phyloP scores from a whole-genome alignment of 1,140 invertebrate species.

The Kradibia gibbosae region DNA sequence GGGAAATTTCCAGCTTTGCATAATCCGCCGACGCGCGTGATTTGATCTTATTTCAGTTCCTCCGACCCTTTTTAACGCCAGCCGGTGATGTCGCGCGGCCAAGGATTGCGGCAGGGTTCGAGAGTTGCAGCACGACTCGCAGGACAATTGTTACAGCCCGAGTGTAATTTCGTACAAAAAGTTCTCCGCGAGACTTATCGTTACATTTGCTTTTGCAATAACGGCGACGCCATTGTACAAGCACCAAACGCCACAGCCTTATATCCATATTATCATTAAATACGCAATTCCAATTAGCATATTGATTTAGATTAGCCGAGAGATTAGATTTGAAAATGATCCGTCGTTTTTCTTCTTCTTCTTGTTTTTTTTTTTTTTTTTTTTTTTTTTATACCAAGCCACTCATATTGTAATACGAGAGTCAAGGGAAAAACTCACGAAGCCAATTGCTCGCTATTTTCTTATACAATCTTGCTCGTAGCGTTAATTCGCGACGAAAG shows the following conservation, averaged over 20 bases:
- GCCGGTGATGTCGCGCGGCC: too few species aligned
- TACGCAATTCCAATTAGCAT: neutral
- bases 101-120: neutral
- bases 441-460: neutral
- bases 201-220: neutral
- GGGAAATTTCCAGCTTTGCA: too few species aligned
- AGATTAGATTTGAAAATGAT: neutral
- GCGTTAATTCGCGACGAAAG: too few species aligned
- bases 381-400: too few species aligned
- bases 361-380: too few species aligned
- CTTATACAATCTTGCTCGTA: neutral
- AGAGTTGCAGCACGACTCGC: neutral
- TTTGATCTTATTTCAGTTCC: too few species aligned
- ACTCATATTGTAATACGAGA: neutral
- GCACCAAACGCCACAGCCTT: too few species aligned
- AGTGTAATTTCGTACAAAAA: neutral
- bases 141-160: neutral
- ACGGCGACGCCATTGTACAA: neutral
- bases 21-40: too few species aligned
- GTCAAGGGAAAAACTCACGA: neutral
- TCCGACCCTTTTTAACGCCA: too few species aligned
- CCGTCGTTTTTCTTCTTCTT: neutral
- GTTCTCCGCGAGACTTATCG: neutral
- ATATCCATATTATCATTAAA: neutral
- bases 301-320: conserved; percentile 2